These are phyloP conservation scores for Sphenopsis melanotis DNA, from an alignment of 2,797 vertebrate species.

Conservation along the genomic window DNA sequence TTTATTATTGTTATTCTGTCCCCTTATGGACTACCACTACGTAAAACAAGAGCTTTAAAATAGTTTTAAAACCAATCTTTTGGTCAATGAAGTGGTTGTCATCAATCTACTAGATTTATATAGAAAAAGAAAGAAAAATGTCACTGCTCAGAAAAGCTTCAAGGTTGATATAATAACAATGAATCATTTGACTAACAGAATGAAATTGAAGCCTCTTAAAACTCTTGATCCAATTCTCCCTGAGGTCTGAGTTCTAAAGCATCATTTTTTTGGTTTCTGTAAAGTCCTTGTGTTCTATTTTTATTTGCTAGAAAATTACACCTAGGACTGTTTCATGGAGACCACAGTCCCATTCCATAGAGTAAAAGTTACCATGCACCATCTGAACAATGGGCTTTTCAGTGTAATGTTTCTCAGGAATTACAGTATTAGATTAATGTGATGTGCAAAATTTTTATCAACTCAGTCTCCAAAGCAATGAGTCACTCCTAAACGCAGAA, in stretches of 20 bases:
- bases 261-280: neutral
- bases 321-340: neutral
- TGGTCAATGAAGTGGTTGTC: neutral
- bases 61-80: neutral
- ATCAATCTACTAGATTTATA: neutral
- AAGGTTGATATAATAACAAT: neutral
- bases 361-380: neutral
- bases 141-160: neutral
- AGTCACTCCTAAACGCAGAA: conserved; percentile 15
- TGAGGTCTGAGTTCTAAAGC: neutral
- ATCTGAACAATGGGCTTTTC: neutral
- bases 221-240: neutral
- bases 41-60: neutral
- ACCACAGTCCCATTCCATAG: neutral
- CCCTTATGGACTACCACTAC: neutral
- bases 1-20: neutral
- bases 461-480: conserved; percentile 27
- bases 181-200: neutral
- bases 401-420: neutral
- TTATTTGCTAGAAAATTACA: neutral
- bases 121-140: neutral
- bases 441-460: conserved; percentile 41
- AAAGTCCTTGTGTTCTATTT: neutral
- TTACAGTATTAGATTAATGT: conserved; percentile 27
- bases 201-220: neutral